Conservation (phyloP, 2,113 vertebrate species). For the Octodon degus region DNA sequence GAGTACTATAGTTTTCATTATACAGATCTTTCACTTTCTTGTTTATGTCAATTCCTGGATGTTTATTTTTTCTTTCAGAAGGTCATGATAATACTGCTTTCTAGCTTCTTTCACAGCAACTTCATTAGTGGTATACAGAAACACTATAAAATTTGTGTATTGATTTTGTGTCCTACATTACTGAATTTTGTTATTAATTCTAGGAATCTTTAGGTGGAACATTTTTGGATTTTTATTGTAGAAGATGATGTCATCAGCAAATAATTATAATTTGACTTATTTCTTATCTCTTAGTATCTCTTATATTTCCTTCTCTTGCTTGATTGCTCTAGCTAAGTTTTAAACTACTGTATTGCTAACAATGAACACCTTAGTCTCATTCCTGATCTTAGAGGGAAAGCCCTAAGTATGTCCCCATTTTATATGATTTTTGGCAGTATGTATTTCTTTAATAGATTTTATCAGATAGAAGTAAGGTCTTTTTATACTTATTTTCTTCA, state of each 20-base stretch:
- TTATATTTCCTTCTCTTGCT: background rate
- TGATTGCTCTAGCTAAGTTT: background rate
- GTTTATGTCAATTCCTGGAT: background rate
- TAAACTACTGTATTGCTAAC: background rate
- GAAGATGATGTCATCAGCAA: background rate
- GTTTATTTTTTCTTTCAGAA: background rate
- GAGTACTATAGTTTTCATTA: background rate
- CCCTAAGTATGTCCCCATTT: background rate
- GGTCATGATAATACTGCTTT: background rate
- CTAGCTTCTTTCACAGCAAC: background rate
- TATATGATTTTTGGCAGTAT: background rate
- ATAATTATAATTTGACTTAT: background rate
- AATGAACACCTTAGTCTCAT: background rate
- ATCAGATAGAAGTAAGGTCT: background rate
- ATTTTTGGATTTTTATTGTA: background rate
- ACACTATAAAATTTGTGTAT: background rate
- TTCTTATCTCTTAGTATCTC: background rate
- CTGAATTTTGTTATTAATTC: background rate
- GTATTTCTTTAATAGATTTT: background rate
- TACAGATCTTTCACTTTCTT: background rate
- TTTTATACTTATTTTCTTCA: background rate
- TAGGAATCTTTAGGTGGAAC: background rate
- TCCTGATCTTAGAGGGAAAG: background rate
- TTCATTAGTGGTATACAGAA: background rate
- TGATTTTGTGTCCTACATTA: background rate